Evolutionary conservation across 2,888 invertebrate genomes (phyloP).

Genomic region (Scaptodrosophila latifasciaeformis): DNA sequence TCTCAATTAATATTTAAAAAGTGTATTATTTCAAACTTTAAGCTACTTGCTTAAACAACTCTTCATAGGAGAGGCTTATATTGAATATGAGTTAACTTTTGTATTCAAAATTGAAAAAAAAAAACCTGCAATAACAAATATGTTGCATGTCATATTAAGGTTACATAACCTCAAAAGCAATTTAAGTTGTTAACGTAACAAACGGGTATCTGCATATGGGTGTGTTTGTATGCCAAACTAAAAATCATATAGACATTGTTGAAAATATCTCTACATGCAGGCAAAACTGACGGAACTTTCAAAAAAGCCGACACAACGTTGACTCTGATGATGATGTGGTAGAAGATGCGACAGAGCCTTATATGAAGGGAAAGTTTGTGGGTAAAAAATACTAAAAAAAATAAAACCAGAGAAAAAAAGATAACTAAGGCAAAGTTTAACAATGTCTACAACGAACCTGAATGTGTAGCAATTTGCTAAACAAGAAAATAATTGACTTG

Average conservation of each 20-base stretch:
- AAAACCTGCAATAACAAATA: slow-evolving; percentile 11
- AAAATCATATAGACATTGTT: slow-evolving; percentile 12
- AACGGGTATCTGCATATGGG: too few relatives aligned
- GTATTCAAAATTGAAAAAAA: too few relatives aligned
- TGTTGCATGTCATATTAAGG: slow-evolving; percentile 5
- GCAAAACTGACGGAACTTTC: slow-evolving; percentile 18
- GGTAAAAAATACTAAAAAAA: not conserved
- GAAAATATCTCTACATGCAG: not conserved
- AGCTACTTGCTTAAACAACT: too few relatives aligned
- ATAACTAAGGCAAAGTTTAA: slow-evolving; percentile 20
- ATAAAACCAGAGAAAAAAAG: not conserved
- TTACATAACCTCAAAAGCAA: slow-evolving; percentile 19
- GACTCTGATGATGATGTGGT: slow-evolving; percentile 11
- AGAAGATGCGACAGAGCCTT: not conserved
- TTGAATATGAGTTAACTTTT: too few relatives aligned
- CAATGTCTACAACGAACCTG: slow-evolving; percentile 40
- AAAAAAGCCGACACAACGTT: slow-evolving; percentile 19
- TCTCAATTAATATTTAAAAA: too few relatives aligned
- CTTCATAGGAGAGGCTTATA: too few relatives aligned
- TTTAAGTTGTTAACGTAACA: slow-evolving; percentile 23
- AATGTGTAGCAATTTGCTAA: slow-evolving; percentile 61
- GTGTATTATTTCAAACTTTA: too few relatives aligned
- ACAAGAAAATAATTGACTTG: slow-evolving; percentile 65
- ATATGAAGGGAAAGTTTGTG: slow-evolving; percentile 11
- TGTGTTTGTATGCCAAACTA: slow-evolving; percentile 31